phyloP scores from a whole-genome alignment of 2,113 vertebrate species.

The Psilopsiagon aurifrons region DNA sequence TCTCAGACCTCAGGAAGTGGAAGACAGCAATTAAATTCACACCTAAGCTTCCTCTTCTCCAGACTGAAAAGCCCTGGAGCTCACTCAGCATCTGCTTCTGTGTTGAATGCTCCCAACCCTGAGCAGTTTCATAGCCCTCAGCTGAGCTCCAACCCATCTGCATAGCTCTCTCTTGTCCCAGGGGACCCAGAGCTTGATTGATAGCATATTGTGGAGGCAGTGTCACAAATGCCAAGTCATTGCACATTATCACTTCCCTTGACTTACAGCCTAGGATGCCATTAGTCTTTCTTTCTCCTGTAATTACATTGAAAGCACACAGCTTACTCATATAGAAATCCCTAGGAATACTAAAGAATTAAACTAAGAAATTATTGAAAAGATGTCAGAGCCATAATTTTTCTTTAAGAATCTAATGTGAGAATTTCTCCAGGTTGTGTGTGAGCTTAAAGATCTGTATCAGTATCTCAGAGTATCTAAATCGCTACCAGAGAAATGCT shows the following conservation, averaged over 20 bases:
- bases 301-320: background rate
- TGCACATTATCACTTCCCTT: background rate
- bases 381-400: background rate
- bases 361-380: background rate
- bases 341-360: background rate
- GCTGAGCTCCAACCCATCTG: background rate
- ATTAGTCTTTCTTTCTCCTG: background rate
- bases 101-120: accelerated
- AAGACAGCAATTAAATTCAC: background rate
- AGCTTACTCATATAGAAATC: background rate
- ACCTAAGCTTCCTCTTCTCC: background rate
- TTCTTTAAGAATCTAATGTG: background rate
- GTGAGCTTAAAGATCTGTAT: background rate
- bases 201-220: background rate
- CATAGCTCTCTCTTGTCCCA: background rate
- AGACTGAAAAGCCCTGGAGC: background rate
- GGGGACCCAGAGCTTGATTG: background rate
- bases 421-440: background rate
- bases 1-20: background rate
- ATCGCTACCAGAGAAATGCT: background rate
- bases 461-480: background rate
- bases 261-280: background rate
- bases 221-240: background rate
- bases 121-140: background rate
- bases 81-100: background rate